A percentile compares a stretch with the other conserved stretches of the same genome.
These are phyloP conservation scores for Tyto alba DNA, from an alignment of 2,113 vertebrate genomes.

Conservation along the genomic window DNA sequence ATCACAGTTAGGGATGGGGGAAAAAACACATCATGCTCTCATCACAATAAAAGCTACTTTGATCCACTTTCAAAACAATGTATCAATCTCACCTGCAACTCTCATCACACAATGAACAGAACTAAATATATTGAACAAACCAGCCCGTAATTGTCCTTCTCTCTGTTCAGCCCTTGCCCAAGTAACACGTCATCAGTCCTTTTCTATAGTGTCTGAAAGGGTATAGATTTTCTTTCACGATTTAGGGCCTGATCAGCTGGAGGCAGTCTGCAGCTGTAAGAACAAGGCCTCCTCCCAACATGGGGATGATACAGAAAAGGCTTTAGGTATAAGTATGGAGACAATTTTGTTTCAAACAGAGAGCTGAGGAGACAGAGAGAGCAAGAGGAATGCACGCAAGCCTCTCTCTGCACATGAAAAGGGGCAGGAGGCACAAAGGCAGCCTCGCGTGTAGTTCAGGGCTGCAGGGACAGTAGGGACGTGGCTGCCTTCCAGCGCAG, in stretches of 20 bases:
- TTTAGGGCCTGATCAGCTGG: background rate
- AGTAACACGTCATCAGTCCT: background rate
- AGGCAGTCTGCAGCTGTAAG: background rate
- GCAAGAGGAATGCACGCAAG: background rate
- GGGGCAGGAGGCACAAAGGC: background rate
- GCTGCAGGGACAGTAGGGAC: background rate
- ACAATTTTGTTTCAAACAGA: background rate
- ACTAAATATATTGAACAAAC: conserved; percentile 50
- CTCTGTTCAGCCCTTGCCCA: conserved; percentile 25
- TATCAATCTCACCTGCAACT: conserved; percentile 53
- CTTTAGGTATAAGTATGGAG: background rate
- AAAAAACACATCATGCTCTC: conserved; percentile 42
- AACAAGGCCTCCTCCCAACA: background rate
- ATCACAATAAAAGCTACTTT: conserved; percentile 58
- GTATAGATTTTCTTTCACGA: background rate
- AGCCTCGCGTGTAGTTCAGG: background rate
- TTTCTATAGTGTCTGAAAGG: background rate
- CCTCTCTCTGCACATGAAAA: background rate
- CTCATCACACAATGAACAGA: conserved; percentile 25
- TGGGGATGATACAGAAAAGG: background rate
- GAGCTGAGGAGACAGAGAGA: background rate
- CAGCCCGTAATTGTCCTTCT: background rate
- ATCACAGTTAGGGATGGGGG: background rate
- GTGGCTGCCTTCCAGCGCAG: background rate
- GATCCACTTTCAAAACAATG: conserved; percentile 62